Evolutionary conservation across 2,113 vertebrate species (phyloP).

Genomic region (Clarias magur): DNA sequence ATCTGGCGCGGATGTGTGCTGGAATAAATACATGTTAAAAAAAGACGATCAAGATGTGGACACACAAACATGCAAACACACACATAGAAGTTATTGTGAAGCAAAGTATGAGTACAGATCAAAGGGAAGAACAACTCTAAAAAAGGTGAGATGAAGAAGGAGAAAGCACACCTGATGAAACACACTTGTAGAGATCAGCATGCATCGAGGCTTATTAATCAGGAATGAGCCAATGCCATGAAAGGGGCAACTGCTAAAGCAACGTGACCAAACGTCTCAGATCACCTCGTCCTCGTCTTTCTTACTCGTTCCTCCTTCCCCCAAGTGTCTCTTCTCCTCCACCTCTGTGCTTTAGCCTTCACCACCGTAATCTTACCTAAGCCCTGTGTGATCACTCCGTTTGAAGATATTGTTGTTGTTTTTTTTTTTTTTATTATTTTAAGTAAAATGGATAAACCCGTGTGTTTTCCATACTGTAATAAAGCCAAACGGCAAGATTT

Average conservation of each 20-base stretch:
- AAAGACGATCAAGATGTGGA: constrained; percentile 69
- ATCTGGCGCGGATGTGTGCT: constrained; percentile 34
- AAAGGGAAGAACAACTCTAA: constrained; percentile 61
- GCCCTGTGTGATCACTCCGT: constrained; percentile 25
- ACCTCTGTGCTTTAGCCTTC: constrained; percentile 46
- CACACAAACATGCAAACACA: constrained; percentile 40
- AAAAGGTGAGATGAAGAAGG: constrained; percentile 58
- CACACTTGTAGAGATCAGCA: constrained; percentile 20
- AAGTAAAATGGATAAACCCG: constrained; percentile 3
- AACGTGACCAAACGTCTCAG: constrained; percentile 14
- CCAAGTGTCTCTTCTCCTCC: constrained; percentile 53
- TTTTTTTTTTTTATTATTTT: constrained; percentile 5
- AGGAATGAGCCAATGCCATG: constrained; percentile 38
- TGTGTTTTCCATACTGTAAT: constrained; percentile 39
- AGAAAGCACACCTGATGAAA: constrained; percentile 48
- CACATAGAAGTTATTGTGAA: constrained; percentile 48
- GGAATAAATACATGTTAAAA: constrained; percentile 62
- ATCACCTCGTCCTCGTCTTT: constrained; percentile 56
- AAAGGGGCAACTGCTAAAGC: constrained; percentile 27
- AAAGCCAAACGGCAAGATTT: constrained; percentile 42
- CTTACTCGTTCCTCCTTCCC: constrained; percentile 53
- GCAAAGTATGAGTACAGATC: constrained; percentile 48
- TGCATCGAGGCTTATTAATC: constrained; percentile 14
- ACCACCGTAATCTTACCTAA: constrained; percentile 1
- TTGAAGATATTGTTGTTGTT: not conserved